Evolutionary conservation across 2,797 vertebrate genomes (phyloP).

Genomic region (Limosa lapponica): DNA sequence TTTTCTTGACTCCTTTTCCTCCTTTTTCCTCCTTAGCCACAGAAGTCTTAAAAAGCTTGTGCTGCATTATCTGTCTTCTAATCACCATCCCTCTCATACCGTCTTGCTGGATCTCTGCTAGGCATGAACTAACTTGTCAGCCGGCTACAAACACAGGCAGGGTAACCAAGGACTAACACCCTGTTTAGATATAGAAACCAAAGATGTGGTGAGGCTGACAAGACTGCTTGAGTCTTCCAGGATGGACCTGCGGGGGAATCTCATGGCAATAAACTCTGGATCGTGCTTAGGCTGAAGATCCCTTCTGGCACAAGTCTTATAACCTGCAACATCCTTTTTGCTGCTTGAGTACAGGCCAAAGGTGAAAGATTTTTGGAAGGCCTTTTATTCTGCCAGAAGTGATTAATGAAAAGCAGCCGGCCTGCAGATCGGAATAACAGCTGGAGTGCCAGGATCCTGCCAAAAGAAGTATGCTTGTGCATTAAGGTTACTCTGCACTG

Average conservation of each 20-base stretch:
- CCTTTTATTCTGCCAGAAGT: conserved; percentile 1
- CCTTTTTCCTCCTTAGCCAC: neutral
- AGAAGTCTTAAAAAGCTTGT: neutral
- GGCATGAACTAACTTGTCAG: neutral
- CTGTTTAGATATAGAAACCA: neutral
- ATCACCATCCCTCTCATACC: neutral
- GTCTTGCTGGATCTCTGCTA: neutral
- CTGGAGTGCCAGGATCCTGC: neutral
- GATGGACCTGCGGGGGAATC: neutral
- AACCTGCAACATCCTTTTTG: neutral
- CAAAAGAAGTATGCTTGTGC: neutral
- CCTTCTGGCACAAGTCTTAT: neutral
- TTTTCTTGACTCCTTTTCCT: neutral
- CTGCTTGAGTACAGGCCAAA: neutral
- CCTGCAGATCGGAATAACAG: neutral
- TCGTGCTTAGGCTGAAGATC: neutral
- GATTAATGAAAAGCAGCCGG: conserved; percentile 21
- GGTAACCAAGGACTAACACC: neutral
- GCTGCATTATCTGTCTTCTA: accelerated
- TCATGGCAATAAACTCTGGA: neutral
- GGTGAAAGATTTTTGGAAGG: conserved; percentile 18
- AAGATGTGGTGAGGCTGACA: neutral
- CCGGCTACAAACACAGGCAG: neutral
- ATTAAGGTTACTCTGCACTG: neutral
- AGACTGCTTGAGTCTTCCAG: neutral